Conservation (phyloP, 92 coral and sea anemone genomes). For the Siderastrea radians region DNA sequence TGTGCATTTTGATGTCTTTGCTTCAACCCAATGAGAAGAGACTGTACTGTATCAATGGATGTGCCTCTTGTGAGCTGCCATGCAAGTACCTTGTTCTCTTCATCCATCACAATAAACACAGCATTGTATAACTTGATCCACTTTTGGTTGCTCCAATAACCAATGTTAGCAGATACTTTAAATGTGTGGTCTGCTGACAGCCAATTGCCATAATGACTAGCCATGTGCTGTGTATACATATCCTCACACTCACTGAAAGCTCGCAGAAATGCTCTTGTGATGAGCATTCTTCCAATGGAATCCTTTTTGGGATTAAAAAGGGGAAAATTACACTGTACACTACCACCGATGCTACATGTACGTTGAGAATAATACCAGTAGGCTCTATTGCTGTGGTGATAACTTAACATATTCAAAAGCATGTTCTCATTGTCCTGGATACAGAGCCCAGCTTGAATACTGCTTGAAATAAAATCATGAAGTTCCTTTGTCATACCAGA, state of each 20-base stretch:
- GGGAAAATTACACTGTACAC: slow-evolving; percentile 26
- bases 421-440: slow-evolving; percentile 58
- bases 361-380: slow-evolving; percentile 21
- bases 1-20: slow-evolving; percentile 26
- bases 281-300: slow-evolving; percentile 57
- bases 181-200: slow-evolving; percentile 65
- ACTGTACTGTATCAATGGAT: slow-evolving; percentile 54
- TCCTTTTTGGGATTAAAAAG: slow-evolving; percentile 40
- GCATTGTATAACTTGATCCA: slow-evolving; percentile 55
- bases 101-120: slow-evolving; percentile 73
- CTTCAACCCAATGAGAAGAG: slow-evolving; percentile 51
- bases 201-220: slow-evolving; percentile 52
- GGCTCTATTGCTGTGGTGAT: slow-evolving; percentile 33
- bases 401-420: slow-evolving; percentile 43
- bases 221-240: slow-evolving; percentile 54
- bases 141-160: slow-evolving; percentile 33
- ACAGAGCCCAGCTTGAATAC: slow-evolving; percentile 54
- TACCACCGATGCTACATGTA: neutral
- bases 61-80: slow-evolving; percentile 79
- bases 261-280: slow-evolving; percentile 44
- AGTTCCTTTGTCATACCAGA: slow-evolving; percentile 68
- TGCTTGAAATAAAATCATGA: slow-evolving; percentile 39
- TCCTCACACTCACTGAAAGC: slow-evolving; percentile 43
- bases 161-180: slow-evolving; percentile 57
- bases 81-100: slow-evolving; percentile 65